These are phyloP conservation scores for Symphodus melops DNA, from an alignment of 2,113 vertebrate genomes.

Conservation along the genomic window DNA sequence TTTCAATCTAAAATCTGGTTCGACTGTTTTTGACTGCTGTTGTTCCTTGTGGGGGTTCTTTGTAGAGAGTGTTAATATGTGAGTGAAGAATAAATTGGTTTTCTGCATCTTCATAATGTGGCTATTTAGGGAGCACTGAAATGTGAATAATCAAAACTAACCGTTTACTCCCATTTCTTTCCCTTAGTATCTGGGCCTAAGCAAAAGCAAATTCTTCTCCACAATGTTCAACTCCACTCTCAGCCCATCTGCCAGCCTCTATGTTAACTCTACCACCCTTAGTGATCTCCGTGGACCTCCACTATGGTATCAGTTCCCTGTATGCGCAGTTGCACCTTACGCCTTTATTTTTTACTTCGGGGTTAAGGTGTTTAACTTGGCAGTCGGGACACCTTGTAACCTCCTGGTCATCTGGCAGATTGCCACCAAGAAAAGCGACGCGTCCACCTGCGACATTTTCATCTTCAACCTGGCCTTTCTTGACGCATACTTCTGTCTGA, in stretches of 20 bases:
- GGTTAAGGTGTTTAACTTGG: slow-evolving; percentile 81
- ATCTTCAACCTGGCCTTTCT: slow-evolving; percentile 80
- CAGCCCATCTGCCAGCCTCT: background rate
- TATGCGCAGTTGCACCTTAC: slow-evolving; percentile 66
- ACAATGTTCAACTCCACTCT: slow-evolving; percentile 57
- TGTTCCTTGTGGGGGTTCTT: background rate
- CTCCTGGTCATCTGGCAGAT: slow-evolving; percentile 81
- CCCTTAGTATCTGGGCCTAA: background rate
- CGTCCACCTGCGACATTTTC: slow-evolving; percentile 79
- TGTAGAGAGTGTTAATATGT: too few species aligned
- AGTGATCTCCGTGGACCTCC: background rate
- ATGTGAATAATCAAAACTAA: background rate
- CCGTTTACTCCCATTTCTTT: background rate
- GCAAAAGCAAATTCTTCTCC: background rate
- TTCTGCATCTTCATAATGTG: background rate
- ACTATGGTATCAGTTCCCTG: slow-evolving; percentile 74
- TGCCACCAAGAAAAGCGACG: slow-evolving; percentile 58
- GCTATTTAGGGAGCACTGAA: background rate
- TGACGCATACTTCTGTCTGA: slow-evolving; percentile 81
- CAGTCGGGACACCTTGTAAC: slow-evolving; percentile 76
- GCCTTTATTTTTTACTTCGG: slow-evolving; percentile 79
- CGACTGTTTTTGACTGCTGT: background rate
- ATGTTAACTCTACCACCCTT: slow-evolving; percentile 36
- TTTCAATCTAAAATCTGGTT: background rate
- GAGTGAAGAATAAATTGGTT: background rate